Base-by-base conservation (phyloP, 1,140 invertebrate genomes). In the Calephelis nemesis region DNA sequence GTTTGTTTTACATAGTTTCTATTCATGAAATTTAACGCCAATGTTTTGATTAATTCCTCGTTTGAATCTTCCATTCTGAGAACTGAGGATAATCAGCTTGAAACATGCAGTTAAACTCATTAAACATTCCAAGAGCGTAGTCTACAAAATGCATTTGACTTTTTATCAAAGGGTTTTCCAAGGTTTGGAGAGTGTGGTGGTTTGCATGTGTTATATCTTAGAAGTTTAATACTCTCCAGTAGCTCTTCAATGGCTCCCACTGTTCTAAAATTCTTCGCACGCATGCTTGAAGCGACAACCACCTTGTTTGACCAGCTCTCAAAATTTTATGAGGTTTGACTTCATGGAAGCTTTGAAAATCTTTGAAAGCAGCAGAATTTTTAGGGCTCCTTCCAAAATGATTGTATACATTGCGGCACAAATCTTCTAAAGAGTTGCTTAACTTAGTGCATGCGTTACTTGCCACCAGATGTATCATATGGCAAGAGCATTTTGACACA, bases 401-500 rank as follows among this genome's bases (percentile, higher is more conserved):
- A 50, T 50, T 50, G 49, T 50, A 50, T 50, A 15, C n/a, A 50
- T 50, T 50, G 49, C 49, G 49, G n/a, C 49, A 50, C 49, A 48
- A 50, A 50, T 50, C 49, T 15, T 50, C 49, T 50, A 49, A 49
- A 13, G 49, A 50, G 49, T 50, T 50, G 49, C 49, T 50, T 50
- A 50, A 50, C 6, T 50, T 50, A 7, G 49, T 50, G 49, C n/a
- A 50, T 7, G n/a, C 49, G n/a, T 50, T 3, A 50, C 49, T 50
- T 50, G 49, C 49, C 49, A 50, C 49, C 49, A 50, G 49, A 50
- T 50, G 49, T 50, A 15, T 50, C n/a, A 50, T 15, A 13, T 50
- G 49, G 49, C 49, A 50, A 50, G 49, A 50, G 49, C 49, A 50
- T 50, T 50, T 50, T 50, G 49, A 50, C 49, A 50, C 42, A 42